phyloP scores from a whole-genome alignment of 2,113 vertebrate genomes.

The Psittacula cyanocephala region DNA sequence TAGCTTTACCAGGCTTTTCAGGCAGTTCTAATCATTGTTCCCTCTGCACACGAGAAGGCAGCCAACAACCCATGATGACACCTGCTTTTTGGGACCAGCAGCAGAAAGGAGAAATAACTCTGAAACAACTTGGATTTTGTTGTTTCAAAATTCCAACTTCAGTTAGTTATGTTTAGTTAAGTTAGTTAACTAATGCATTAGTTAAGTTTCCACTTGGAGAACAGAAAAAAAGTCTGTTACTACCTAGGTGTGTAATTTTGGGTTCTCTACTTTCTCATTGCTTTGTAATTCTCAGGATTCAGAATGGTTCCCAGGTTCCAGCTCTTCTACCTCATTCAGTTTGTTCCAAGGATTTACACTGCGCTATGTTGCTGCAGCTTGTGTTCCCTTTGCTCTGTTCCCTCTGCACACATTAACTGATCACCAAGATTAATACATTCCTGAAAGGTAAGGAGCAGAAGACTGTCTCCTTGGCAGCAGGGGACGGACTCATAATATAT shows the following conservation, averaged over 20 bases:
- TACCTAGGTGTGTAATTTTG: conserved; percentile 18
- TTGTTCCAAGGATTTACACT: conserved; percentile 16
- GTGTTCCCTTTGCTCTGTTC: not conserved
- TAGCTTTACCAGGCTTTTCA: conserved; percentile 1
- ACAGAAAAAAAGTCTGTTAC: not conserved
- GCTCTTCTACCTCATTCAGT: not conserved
- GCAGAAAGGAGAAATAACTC: not conserved
- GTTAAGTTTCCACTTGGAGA: not conserved
- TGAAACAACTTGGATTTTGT: not conserved
- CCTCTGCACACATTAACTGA: conserved; percentile 27
- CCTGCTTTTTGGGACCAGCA: not conserved
- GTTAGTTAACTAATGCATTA: not conserved
- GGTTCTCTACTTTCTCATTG: not conserved
- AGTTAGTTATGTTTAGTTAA: not conserved
- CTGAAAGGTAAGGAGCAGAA: conserved; percentile 60
- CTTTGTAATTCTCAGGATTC: not conserved
- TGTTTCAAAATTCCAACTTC: not conserved
- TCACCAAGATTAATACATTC: conserved; percentile 48
- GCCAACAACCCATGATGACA: not conserved
- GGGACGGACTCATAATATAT: conserved; percentile 37
- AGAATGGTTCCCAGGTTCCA: not conserved
- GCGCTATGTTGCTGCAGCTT: not conserved
- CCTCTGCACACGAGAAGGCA: not conserved
- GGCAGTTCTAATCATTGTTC: not conserved
- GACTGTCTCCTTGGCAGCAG: conserved; percentile 51